These are phyloP conservation scores for Sisyra nigra DNA, from an alignment of 2,888 invertebrate genomes.

Conservation along the genomic window DNA sequence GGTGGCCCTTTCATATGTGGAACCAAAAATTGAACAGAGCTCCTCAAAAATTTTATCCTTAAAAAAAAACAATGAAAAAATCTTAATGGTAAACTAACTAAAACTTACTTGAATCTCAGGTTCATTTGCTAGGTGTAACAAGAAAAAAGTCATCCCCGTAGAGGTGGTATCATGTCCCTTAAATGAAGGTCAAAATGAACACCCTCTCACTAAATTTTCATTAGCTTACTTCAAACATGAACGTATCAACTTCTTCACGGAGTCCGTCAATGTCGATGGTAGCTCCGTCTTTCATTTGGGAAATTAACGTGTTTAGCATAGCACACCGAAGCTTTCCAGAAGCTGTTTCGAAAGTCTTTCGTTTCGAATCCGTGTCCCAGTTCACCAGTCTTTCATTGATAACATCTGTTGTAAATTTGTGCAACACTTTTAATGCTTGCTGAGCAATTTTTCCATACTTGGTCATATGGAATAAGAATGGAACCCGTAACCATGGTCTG, in stretches of 20 bases:
- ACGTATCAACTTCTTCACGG: constrained; percentile 8
- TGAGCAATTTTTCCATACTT: neutral
- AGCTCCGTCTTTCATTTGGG: constrained; percentile 1
- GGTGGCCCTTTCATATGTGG: too few relatives aligned
- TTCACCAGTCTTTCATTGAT: constrained; percentile 7
- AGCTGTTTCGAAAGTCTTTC: constrained; percentile 2
- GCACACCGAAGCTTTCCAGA: constrained; percentile 6
- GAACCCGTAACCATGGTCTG: constrained; percentile 1
- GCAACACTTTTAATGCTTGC: constrained; percentile 5
- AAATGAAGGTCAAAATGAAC: too few relatives aligned
- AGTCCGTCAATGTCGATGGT: constrained; percentile 7
- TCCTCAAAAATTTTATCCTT: too few relatives aligned
- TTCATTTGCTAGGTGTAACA: constrained; percentile 31
- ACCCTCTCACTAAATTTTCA: neutral
- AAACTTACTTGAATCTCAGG: constrained; percentile 22
- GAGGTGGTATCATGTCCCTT: constrained; percentile 38
- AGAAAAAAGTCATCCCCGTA: constrained; percentile 25
- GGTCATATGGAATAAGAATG: neutral
- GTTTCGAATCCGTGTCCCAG: constrained; percentile 4
- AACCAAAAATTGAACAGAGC: too few relatives aligned
- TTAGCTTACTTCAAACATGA: constrained; percentile 8
- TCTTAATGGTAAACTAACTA: too few relatives aligned
- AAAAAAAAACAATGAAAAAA: too few relatives aligned
- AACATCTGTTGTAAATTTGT: constrained; percentile 7
- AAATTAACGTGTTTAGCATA: constrained; percentile 7